Conservation (phyloP, 2,797 vertebrate genomes). For the Staurois parvus region DNA sequence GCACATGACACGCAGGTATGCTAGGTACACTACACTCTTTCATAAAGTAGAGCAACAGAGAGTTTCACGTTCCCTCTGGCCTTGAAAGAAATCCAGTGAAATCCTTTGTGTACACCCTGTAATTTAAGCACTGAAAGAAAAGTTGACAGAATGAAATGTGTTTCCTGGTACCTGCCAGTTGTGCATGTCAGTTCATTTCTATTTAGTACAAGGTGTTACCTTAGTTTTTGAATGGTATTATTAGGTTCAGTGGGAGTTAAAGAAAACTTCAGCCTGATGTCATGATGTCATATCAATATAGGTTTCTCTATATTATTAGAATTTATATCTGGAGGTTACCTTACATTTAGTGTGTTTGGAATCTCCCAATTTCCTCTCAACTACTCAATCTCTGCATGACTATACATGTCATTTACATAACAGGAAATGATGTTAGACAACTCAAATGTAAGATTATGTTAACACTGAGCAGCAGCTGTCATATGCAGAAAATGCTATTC, state of each 20-base stretch:
- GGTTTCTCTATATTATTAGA: constrained; percentile 1
- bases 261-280: constrained; percentile 39
- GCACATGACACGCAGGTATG: constrained; percentile 32
- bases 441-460: neutral
- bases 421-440: neutral
- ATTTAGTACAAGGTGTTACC: constrained; percentile 32
- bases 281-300: constrained; percentile 36
- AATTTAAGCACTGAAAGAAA: constrained; percentile 67
- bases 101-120: constrained; percentile 51
- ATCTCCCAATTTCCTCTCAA: neutral
- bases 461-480: neutral
- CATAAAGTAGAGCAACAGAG: constrained; percentile 9
- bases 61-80: constrained; percentile 48
- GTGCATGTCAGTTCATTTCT: constrained; percentile 57
- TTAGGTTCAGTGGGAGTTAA: constrained; percentile 47
- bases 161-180: constrained; percentile 53
- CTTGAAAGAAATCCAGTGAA: constrained; percentile 61
- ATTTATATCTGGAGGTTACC: neutral
- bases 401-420: constrained; percentile 1
- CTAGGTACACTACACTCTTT: constrained; percentile 15
- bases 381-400: neutral
- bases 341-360: neutral
- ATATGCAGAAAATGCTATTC: no score
- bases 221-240: constrained; percentile 28
- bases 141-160: constrained; percentile 51